phyloP scores from a whole-genome alignment of 2,797 vertebrate species.

The Gallinago stenura region DNA sequence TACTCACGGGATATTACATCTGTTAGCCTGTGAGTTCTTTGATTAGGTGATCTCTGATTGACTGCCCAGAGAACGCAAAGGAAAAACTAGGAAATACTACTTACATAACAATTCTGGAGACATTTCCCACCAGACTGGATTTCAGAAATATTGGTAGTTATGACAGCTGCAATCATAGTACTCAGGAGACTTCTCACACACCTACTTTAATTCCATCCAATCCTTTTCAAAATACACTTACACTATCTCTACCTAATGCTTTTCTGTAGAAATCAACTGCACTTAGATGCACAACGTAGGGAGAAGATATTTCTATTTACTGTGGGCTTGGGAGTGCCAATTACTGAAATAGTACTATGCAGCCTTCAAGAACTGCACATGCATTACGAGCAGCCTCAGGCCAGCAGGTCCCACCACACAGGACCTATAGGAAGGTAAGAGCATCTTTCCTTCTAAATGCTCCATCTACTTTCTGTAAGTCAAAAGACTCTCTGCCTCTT shows the following conservation, averaged over 20 bases:
- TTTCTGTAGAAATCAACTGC: not conserved
- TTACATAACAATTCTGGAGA: not conserved
- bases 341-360: not conserved
- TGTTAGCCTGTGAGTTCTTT: not conserved
- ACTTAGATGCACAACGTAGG: not conserved
- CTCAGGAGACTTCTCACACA: not conserved
- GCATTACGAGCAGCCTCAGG: not conserved
- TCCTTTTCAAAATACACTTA: not conserved
- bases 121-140: not conserved
- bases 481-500: not conserved
- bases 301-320: not conserved
- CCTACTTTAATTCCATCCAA: not conserved
- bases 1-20: fast-evolving
- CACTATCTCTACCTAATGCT: not conserved
- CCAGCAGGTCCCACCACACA: not conserved
- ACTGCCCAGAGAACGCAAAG: not conserved
- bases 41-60: not conserved
- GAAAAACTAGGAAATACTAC: not conserved
- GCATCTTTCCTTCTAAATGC: not conserved
- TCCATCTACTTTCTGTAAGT: not conserved
- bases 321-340: not conserved
- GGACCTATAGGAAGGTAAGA: not conserved
- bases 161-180: not conserved
- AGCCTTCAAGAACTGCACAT: not conserved
- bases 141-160: not conserved